Base-by-base conservation (phyloP, 2,113 vertebrate genomes). In the Atlantisia rogersi region DNA sequence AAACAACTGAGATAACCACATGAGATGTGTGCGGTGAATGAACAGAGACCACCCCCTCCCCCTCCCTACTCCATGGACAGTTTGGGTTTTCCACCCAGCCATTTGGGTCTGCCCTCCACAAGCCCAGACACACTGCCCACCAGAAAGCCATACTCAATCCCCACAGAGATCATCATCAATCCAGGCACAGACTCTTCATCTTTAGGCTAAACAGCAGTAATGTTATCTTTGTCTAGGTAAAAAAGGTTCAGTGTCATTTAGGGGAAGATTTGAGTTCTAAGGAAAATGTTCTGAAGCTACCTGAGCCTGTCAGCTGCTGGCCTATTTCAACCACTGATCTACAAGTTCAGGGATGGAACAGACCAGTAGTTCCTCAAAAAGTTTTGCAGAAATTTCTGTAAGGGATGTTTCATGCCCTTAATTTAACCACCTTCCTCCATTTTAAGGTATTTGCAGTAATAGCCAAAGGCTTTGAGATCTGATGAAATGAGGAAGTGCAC, bases 401-500 rank as follows among this genome's bases (percentile, higher is more conserved):
- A 89, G 56, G 19, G 73, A 52, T 55, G 7, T 55, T 87, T 82
- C 84, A 26, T 40, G 53, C 26, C 74, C 77, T 71, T 42, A 37
- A 56, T 52, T 42, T 48, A 86, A 59, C n/a, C 32, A 2, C 65
- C 90, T 88, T 58, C 55, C 58, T 90, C 82, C 68, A 73, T 64
- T 63, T 82, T 62, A 83, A 94, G 56, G 46, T 37, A 37, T 40
- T 9, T 74, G 64, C 46, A 78, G 39, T 2, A 83, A 56, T 50
- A 94, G 82, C 56, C 63, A 35, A 48, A 92, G 8, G 60, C 83
- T 83, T 15, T 89, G 73, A 73, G 74, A 93, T 50, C 21, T 5
- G 65, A 81, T 28, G 48, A 82, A 92, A 82, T 18, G 18, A 97
- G 71, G 73, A 93, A 96, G 78, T 15, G 50, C 63, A 21, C 4